These are phyloP conservation scores for Mesocentrotus franciscanus DNA, from an alignment of 53 echinoderm and acorn worm species.

Conservation along the genomic window DNA sequence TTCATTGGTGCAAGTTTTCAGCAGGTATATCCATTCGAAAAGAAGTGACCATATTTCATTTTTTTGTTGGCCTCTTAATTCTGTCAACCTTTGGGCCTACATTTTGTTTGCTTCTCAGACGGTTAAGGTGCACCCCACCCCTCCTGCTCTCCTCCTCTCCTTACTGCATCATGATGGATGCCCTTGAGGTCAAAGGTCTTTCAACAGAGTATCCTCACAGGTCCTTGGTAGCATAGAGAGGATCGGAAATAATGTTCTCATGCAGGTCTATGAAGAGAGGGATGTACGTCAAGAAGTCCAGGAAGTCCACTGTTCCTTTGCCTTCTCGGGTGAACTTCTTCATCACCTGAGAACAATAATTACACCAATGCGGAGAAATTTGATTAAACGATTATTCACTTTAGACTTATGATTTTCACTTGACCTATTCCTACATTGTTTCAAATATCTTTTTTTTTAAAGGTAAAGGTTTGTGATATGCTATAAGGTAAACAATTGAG, in stretches of 20 bases:
- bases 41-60: background rate
- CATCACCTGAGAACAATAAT: constrained; percentile 72
- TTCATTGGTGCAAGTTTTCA: no score
- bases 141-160: background rate
- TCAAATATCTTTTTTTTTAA: background rate
- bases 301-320: constrained; percentile 92
- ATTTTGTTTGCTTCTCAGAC: background rate
- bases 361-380: background rate
- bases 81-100: background rate
- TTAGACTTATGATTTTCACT: background rate
- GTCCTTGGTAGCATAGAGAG: constrained; percentile 69
- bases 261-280: constrained; percentile 96
- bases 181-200: background rate
- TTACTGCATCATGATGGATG: background rate
- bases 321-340: constrained; percentile 91
- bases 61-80: background rate
- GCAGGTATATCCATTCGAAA: no score
- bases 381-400: background rate
- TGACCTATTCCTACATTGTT: background rate
- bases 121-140: background rate
- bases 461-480: background rate
- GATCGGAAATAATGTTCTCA: constrained; percentile 87
- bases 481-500: no score
- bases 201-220: constrained; percentile 3
- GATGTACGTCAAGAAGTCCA: constrained; percentile 97